Evolutionary conservation across 2,888 invertebrate genomes (phyloP), one percentile per base, ranked within the genome.

Genomic region (Athrips mouffetella): DNA sequence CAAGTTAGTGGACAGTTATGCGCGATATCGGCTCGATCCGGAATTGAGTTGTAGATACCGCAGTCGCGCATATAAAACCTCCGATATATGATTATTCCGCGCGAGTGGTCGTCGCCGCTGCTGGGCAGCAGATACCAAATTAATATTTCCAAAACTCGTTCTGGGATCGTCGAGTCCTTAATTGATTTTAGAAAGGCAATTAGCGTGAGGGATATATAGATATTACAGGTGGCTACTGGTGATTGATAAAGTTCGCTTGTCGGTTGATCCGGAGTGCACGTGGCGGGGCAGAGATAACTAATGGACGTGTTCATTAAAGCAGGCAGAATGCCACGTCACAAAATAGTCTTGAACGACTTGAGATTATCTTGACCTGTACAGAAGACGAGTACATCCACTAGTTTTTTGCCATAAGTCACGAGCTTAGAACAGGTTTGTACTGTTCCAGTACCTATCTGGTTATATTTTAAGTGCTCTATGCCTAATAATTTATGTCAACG

Each of bases 401-500:
- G 13, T 33, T 41, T 35, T 37, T 39, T 41, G 47, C 52, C 50
- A 50, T 50, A 50, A 50, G 42, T 58, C 54, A 57, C 48, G 16
- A 37, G 47, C 54, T 51, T 45, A 49, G 56, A 54, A 46, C 50
- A 50, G 51, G 57, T 49, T 52, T 60, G 59, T 59, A 65, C 65
- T 60, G 66, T 65, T 69, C 64, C 59, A 65, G 66, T 69, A 59
- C 62, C 62, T 55, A 59, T 63, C 62, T 55, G 62, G 53, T 58
- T 54, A 66, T 72, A 76, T 69, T 68, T 73, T 62, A 73, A 68
- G 60, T 59, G 62, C 60, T 65, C 58, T 66, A 70, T 67, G 64
- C 61, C 62, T 70, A 72, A 78, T 80, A 78, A 80, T 77, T 78
- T 75, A 82, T 77, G 74, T 82, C 80, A 78, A 74, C 76, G 66